Conservation (phyloP, 2,888 invertebrate species). For the Achlya flavicornis region DNA sequence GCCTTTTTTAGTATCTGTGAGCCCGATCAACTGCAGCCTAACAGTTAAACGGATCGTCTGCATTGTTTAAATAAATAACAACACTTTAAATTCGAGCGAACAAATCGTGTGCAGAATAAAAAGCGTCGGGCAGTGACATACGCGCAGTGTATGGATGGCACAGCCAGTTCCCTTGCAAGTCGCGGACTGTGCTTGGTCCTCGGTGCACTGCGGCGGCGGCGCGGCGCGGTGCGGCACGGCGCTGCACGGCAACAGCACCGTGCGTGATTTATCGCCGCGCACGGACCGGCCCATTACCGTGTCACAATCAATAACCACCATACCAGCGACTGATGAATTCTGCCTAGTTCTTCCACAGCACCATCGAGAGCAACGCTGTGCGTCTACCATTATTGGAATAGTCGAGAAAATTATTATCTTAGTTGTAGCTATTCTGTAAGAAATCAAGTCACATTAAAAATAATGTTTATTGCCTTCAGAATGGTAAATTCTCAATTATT, state of each 20-base stretch:
- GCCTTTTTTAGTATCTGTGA: conserved; percentile 6
- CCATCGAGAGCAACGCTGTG: conserved; percentile 28
- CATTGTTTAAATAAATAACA: conserved; percentile 10
- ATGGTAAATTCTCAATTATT: conserved; percentile 21
- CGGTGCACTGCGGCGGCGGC: background rate
- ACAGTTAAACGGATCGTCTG: conserved; percentile 12
- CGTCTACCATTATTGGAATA: conserved; percentile 23
- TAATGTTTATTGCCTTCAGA: conserved; percentile 36
- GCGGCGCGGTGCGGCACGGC: conserved; percentile 4
- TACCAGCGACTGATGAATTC: conserved; percentile 59
- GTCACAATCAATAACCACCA: conserved; percentile 74
- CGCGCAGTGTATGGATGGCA: conserved; percentile 2
- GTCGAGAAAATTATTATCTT: conserved; percentile 23
- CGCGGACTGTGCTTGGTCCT: background rate
- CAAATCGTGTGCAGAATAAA: conserved; percentile 17
- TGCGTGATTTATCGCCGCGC: conserved; percentile 68
- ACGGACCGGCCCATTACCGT: conserved; percentile 63
- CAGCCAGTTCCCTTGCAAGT: background rate
- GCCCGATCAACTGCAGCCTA: conserved; percentile 8
- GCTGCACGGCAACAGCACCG: conserved; percentile 11
- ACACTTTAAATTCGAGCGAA: conserved; percentile 14
- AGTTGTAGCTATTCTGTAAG: conserved; percentile 22
- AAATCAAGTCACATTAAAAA: conserved; percentile 37
- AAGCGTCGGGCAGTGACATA: conserved; percentile 12
- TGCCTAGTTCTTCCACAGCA: conserved; percentile 47